Base-by-base conservation (phyloP, 2,888 invertebrate species). In the Venustoraphidia nigricollis region DNA sequence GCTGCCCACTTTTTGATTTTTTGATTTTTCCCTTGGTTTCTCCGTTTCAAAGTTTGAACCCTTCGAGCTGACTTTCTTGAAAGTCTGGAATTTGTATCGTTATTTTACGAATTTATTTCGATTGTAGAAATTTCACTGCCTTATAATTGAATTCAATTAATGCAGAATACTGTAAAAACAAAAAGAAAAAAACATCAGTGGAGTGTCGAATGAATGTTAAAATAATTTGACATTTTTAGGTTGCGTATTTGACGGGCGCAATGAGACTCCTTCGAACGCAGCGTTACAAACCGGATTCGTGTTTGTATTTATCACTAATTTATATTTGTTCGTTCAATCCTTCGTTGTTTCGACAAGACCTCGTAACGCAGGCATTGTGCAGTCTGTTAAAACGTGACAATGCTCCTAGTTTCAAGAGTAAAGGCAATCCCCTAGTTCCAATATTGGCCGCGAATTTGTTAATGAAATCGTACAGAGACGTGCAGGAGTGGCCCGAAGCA, bases 401-500 rank as follows among this genome's bases (percentile, higher is more conserved):
- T 0, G 53, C 46, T 9, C 47, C 48, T 6, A 51, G 50, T 37
- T 79, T 82, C 63, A 86, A 92, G 69, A 77, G 77, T 49, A 88
- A 91, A 59, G 83, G 81, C 6, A 90, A 89, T 64, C 78, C 83
- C 0, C 68, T 86, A 41, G 81, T 88, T 39, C 83, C 89, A 54
- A 83, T 91, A 34, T 66, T 92, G 41, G 84, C 88, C 5, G 82
- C 90, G 51, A 94, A 92, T 67, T 72, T 94, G 58, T 66, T 95
- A 46, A 77, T 86, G 60, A 76, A 83, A 54, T 89, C 88, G 0
- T 92, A 83, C 62, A 71, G 77, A 44, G 90, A 93, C 39, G 83
- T 84, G 55, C 79, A 76, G 52, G 81, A 81, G 57, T 96, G 95
- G 96, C 94, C 95, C 0, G 92, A 94, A 61, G 72, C 79, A 48